Conservation (phyloP, 2,888 invertebrate genomes). For the Dryomyza anilis region DNA sequence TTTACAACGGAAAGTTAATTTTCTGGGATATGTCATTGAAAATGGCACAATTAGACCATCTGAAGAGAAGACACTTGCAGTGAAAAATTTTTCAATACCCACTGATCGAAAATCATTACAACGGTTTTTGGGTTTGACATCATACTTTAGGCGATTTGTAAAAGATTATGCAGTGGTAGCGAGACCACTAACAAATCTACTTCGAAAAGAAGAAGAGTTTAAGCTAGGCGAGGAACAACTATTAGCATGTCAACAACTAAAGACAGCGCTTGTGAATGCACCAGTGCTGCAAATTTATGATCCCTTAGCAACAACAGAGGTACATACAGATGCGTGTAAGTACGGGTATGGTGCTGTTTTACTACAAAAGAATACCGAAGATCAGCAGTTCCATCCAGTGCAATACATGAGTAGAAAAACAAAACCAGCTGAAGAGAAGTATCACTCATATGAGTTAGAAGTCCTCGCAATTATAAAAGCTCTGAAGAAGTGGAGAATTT, state of each 20-base stretch:
- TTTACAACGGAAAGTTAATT: conserved; percentile 24
- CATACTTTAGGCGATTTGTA: conserved; percentile 31
- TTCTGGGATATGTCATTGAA: conserved; percentile 30
- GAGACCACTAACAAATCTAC: conserved; percentile 25
- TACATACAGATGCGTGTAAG: conserved; percentile 37
- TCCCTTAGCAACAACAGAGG: conserved; percentile 31
- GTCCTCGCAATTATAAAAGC: neutral
- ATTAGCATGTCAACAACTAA: conserved; percentile 30
- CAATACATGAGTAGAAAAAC: neutral
- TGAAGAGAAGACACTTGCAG: conserved; percentile 14
- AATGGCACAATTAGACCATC: conserved; percentile 18
- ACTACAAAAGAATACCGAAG: neutral
- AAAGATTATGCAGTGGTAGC: conserved; percentile 20
- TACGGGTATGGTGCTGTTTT: neutral
- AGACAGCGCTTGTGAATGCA: conserved; percentile 14
- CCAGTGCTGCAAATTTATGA: conserved; percentile 33
- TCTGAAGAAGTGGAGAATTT: conserved; percentile 18
- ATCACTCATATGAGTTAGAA: neutral
- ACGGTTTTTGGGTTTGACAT: conserved; percentile 31
- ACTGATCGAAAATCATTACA: conserved; percentile 21
- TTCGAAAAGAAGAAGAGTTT: conserved; percentile 36
- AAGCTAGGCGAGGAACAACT: conserved; percentile 25
- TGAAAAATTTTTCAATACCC: conserved; percentile 27
- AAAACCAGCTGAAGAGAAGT: neutral
- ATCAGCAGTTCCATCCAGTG: no score